phyloP scores from a whole-genome alignment of 2,113 vertebrate genomes.

The Podarcis cretensis region DNA sequence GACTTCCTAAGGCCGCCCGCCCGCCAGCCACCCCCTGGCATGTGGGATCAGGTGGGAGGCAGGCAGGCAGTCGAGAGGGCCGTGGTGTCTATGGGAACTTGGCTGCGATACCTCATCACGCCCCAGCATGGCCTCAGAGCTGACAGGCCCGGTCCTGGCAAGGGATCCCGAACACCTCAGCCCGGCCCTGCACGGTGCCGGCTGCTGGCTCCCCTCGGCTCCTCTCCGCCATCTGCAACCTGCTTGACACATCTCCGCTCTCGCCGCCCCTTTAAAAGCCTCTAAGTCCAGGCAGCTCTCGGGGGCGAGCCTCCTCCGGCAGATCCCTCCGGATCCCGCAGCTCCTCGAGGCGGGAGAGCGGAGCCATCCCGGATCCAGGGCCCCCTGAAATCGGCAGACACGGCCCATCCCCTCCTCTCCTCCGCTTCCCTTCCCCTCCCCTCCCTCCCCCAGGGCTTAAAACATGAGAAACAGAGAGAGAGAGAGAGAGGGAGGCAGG shows the following conservation, averaged over 20 bases:
- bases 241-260: constrained; percentile 21
- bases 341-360: not conserved
- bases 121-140: constrained; percentile 11
- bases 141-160: constrained; percentile 1
- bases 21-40: not conserved
- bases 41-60: not conserved
- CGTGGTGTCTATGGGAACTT: not conserved
- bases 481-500: not conserved
- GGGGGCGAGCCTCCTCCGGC: not conserved
- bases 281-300: not conserved
- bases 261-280: not conserved
- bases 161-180: not conserved
- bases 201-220: not conserved
- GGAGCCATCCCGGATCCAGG: not conserved
- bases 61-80: not conserved
- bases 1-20: not conserved
- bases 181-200: not conserved
- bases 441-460: not conserved
- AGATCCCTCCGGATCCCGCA: not conserved
- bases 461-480: constrained; percentile 10
- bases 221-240: constrained; percentile 1
- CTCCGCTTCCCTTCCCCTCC: not conserved
- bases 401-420: constrained; percentile 10
- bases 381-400: constrained; percentile 15
- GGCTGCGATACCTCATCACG: constrained; percentile 30